Conservation (phyloP, 2,113 vertebrate species). For the Halichoeres trimaculatus region DNA sequence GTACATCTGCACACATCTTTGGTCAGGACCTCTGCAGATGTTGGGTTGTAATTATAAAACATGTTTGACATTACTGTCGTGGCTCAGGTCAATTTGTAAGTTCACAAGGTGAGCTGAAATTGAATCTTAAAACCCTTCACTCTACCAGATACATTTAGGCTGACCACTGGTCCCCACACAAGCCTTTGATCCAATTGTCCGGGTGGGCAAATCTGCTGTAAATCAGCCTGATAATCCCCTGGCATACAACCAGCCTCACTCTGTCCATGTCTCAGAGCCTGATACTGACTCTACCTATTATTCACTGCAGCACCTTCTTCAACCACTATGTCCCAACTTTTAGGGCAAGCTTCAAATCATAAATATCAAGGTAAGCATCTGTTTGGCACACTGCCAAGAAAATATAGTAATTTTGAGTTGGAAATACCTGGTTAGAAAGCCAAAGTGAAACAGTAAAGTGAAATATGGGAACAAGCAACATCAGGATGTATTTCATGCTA, state of each 20-base stretch:
- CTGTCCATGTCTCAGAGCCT: slow-evolving; percentile 19
- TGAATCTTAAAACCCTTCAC: slow-evolving; percentile 37
- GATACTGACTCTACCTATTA: slow-evolving; percentile 9
- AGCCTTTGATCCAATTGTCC: slow-evolving; percentile 60
- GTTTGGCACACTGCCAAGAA: neutral
- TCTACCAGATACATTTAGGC: slow-evolving; percentile 29
- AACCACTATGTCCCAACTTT: neutral
- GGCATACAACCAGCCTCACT: slow-evolving; percentile 24
- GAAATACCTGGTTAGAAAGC: no score
- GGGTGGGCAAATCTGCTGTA: slow-evolving; percentile 59
- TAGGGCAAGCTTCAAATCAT: neutral
- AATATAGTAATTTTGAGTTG: neutral
- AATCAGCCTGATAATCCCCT: slow-evolving; percentile 63
- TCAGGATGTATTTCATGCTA: no score
- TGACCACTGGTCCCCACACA: slow-evolving; percentile 51
- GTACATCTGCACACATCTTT: slow-evolving; percentile 4
- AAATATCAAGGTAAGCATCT: neutral
- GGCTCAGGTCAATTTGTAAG: slow-evolving; percentile 27
- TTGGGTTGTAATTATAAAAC: slow-evolving; percentile 34
- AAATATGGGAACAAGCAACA: no score
- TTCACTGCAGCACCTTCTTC: neutral
- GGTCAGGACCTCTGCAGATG: slow-evolving; percentile 11
- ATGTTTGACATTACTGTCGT: slow-evolving; percentile 32
- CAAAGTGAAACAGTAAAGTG: no score
- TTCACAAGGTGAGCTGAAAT: slow-evolving; percentile 29